Conservation (phyloP, 1,140 invertebrate species). For the Aphis craccivora region DNA sequence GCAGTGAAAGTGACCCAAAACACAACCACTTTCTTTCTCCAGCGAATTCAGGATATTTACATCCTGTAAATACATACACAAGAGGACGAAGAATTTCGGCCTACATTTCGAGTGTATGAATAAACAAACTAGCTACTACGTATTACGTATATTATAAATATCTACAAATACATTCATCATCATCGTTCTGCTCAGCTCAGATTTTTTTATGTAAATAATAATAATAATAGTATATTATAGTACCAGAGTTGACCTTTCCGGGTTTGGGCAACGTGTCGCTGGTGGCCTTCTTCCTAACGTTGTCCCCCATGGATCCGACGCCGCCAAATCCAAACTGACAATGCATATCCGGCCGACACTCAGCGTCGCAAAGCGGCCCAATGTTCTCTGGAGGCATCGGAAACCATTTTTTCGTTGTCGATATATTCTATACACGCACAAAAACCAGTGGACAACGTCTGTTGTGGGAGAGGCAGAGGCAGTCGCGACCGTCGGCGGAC, state of each 20-base stretch:
- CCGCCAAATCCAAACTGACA: conserved; percentile 31
- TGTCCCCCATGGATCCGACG: conserved; percentile 35
- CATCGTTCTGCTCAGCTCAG: no score
- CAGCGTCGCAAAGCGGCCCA: neutral
- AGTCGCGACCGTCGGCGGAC: neutral
- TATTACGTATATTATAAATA: neutral
- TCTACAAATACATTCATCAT: neutral
- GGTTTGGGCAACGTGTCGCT: conserved; percentile 59
- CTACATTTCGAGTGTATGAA: neutral
- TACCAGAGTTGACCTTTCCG: conserved; percentile 59
- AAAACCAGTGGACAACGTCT: no score
- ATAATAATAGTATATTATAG: conserved; percentile 15
- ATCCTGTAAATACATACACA: no score
- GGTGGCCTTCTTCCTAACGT: neutral
- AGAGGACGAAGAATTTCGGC: neutral
- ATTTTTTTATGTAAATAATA: neutral
- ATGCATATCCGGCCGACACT: neutral
- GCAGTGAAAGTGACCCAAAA: conserved; percentile 47
- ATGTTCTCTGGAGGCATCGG: no score
- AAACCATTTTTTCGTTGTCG: neutral
- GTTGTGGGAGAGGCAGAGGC: neutral
- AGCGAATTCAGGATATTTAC: neutral
- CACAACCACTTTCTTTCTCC: conserved; percentile 36
- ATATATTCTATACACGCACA: neutral
- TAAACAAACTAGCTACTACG: no score